phyloP scores from a whole-genome alignment of 1,140 invertebrate genomes.

The Oryzaephilus surinamensis region DNA sequence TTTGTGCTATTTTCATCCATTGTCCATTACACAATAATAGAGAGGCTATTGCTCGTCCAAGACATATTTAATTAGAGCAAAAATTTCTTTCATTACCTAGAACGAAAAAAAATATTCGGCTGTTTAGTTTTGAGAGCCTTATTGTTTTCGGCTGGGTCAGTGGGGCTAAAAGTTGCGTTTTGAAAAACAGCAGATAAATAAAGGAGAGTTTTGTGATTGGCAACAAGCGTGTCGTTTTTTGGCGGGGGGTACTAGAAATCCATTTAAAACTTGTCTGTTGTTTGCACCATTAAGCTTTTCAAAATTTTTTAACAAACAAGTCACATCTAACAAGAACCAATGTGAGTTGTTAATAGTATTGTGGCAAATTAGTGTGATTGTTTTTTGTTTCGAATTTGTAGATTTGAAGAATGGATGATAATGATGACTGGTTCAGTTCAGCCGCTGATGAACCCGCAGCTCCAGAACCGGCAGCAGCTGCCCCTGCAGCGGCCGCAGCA shows the following conservation, averaged over 20 bases:
- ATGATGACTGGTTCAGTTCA: conserved; percentile 12
- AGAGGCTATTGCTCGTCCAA: no score
- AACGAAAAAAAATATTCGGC: no score
- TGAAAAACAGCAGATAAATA: background rate
- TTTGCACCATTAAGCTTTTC: background rate
- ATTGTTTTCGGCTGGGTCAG: no score
- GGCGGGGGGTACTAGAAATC: background rate
- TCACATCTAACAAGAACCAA: background rate
- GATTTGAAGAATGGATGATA: conserved; percentile 2
- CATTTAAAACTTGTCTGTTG: background rate
- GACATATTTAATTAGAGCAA: no score
- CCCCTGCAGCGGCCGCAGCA: conserved; percentile 26
- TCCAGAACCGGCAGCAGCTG: conserved; percentile 29
- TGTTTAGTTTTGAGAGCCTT: no score
- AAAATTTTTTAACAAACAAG: background rate
- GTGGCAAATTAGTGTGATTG: no score
- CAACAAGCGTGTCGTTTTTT: background rate
- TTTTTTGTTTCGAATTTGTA: background rate
- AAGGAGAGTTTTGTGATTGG: background rate
- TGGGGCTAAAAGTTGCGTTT: background rate
- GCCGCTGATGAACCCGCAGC: conserved; percentile 4
- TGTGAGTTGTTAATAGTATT: no score
- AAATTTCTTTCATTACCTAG: no score
- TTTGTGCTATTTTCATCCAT: no score
- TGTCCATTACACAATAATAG: no score